Evolutionary conservation across 64 coral and sea anemone genomes (phyloP), one percentile per base, ranked within the genome.

Genomic region (Montipora foliosa): DNA sequence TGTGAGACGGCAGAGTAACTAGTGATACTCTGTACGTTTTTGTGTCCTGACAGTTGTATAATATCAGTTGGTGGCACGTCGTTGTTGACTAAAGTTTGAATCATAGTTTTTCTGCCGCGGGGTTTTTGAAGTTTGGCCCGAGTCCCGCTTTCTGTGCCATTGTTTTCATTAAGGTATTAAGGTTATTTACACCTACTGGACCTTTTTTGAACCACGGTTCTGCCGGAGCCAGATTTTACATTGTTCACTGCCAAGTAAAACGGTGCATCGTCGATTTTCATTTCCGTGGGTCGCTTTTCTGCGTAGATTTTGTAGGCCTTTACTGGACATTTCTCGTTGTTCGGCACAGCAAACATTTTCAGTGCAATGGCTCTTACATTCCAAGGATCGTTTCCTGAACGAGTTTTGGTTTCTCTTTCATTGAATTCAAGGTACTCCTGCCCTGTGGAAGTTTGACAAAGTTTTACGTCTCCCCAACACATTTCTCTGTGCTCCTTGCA

Each of bases 171-270:
- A 89, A 79, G 67, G 67, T 84, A 25, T 79, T 72, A 8, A 96
- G 77, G 55, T 92, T 92, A 45, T 96, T 92, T 19, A 92, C 73
- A 20, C 95, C 90, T 19, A 93, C 72, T 17, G 90, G 75, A 78
- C 44, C 4, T 55, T 64, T 0, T 64, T 16, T 64, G 61, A 64
- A 64, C 61, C 61, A 64, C 8, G 53, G 69, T 37, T 37, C 37
- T 82, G 20, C 50, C 46, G 80, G 0, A 44, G 59, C 67, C 58
- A 44, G 15, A 57, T 85, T 92, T 92, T 86, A 86, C 81, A 77
- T 85, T 94, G 78, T 89, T 94, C 76, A 94, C 64, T 44, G 93
- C 93, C 77, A 94, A 82, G 29, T 89, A 94, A 94, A 94, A 94
- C 67, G 85, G 87, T 74, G 83, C 78, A 74, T 89, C 92, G 70